phyloP scores from a whole-genome alignment of 2,797 vertebrate species.

The Gephyroberyx darwinii region DNA sequence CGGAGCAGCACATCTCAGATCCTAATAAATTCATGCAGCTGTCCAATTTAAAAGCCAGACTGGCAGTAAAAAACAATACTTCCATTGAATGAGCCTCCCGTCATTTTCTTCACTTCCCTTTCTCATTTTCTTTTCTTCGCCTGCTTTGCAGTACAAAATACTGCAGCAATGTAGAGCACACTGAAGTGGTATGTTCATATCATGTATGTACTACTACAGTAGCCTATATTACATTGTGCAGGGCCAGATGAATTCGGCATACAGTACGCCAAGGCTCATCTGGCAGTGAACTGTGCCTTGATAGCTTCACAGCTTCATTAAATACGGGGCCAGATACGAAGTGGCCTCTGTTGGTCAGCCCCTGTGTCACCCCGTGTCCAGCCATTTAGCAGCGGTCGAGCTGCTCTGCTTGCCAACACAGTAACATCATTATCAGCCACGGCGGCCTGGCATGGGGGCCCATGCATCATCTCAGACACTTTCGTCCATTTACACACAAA shows the following conservation, averaged over 20 bases:
- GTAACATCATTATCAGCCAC: constrained; percentile 74
- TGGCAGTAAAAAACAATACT: constrained; percentile 67
- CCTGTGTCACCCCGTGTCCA: constrained; percentile 57
- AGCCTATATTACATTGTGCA: constrained; percentile 51
- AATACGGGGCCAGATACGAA: constrained; percentile 62
- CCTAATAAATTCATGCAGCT: constrained; percentile 75
- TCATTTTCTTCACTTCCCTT: constrained; percentile 51
- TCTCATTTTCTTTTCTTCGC: too few relatives aligned
- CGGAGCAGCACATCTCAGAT: constrained; percentile 65
- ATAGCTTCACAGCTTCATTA: constrained; percentile 73
- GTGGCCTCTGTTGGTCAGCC: constrained; percentile 62
- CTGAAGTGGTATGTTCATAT: constrained; percentile 46
- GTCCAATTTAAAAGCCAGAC: constrained; percentile 72
- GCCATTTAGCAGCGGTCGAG: constrained; percentile 66
- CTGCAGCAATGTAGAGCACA: constrained; percentile 44
- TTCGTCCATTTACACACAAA: constrained; percentile 74
- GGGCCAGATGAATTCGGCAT: constrained; percentile 52
- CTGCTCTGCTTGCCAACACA: constrained; percentile 67
- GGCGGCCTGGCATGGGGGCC: constrained; percentile 60
- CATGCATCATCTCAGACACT: constrained; percentile 76
- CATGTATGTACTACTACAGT: constrained; percentile 54
- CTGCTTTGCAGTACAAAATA: constrained; percentile 50
- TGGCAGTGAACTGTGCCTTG: constrained; percentile 46
- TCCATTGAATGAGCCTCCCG: constrained; percentile 64
- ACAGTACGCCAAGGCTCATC: constrained; percentile 52